phyloP scores from a whole-genome alignment of 64 coral and sea anemone species.

The Anthopleura sola region DNA sequence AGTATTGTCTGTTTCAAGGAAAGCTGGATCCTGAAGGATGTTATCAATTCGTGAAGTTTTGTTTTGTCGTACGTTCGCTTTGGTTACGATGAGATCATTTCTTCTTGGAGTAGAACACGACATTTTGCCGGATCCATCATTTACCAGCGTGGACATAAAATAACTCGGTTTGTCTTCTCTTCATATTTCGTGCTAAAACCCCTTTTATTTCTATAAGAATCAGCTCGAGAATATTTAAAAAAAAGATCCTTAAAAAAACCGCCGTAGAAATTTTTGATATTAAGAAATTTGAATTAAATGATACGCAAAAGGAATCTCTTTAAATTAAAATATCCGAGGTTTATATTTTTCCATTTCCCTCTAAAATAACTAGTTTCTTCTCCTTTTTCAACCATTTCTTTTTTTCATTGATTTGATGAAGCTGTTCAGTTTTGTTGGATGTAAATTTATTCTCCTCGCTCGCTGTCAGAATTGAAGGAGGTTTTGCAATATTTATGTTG shows the following conservation, averaged over 20 bases:
- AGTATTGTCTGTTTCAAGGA: neutral
- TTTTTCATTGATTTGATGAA: neutral
- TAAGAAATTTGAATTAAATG: neutral
- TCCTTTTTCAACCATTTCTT: neutral
- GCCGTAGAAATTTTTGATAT: neutral
- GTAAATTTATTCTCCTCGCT: neutral
- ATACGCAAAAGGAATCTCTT: neutral
- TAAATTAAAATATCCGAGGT: neutral
- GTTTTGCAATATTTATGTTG: slow-evolving; percentile 41
- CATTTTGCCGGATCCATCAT: neutral
- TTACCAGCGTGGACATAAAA: too few relatives aligned
- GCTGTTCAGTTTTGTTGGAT: neutral
- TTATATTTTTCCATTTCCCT: neutral
- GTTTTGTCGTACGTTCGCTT: neutral
- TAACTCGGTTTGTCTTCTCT: neutral
- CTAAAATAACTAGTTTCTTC: neutral
- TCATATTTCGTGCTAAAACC: neutral
- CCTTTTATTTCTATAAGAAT: neutral
- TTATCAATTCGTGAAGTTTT: neutral
- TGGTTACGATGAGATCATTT: slow-evolving; percentile 14
- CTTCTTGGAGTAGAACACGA: neutral
- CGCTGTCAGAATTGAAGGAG: neutral
- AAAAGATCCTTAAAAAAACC: neutral
- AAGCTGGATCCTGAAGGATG: neutral
- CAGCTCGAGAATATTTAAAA: neutral